phyloP scores from a whole-genome alignment of 2,113 vertebrate species.

The Rafetus swinhoei region DNA sequence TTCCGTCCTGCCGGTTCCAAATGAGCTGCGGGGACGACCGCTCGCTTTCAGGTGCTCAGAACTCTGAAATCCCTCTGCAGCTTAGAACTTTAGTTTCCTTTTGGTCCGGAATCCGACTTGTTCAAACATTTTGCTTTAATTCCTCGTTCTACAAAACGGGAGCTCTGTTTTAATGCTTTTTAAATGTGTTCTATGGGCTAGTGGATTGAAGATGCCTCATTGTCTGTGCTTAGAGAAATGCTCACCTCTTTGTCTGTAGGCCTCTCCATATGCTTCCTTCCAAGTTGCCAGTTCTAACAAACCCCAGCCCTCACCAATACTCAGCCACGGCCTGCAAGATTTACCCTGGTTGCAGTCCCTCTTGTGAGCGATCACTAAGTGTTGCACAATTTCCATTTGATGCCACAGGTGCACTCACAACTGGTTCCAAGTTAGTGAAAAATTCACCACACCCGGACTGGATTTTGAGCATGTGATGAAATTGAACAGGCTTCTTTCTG shows the following conservation, averaged over 20 bases:
- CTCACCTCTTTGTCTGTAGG: background rate
- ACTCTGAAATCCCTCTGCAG: background rate
- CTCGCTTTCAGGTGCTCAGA: too few species aligned
- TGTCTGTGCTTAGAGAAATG: background rate
- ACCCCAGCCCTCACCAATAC: background rate
- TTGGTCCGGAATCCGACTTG: constrained; percentile 45
- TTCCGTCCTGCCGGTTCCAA: too few species aligned
- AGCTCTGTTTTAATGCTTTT: background rate
- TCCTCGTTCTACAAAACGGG: background rate
- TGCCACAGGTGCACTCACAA: background rate
- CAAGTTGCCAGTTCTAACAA: background rate
- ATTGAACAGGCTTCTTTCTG: background rate
- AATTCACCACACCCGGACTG: background rate
- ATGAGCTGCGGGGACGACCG: too few species aligned
- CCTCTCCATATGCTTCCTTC: background rate
- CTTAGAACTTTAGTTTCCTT: background rate
- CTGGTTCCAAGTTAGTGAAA: background rate
- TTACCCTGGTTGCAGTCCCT: background rate
- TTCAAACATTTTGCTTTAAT: background rate
- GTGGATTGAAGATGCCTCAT: background rate
- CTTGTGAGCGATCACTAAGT: background rate
- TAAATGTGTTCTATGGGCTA: background rate
- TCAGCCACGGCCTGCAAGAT: background rate
- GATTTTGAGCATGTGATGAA: background rate
- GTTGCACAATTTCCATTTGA: background rate